Evolutionary conservation across 1,140 invertebrate species (phyloP), one percentile per base, ranked within the genome.

Genomic region (Orchesella cincta): DNA sequence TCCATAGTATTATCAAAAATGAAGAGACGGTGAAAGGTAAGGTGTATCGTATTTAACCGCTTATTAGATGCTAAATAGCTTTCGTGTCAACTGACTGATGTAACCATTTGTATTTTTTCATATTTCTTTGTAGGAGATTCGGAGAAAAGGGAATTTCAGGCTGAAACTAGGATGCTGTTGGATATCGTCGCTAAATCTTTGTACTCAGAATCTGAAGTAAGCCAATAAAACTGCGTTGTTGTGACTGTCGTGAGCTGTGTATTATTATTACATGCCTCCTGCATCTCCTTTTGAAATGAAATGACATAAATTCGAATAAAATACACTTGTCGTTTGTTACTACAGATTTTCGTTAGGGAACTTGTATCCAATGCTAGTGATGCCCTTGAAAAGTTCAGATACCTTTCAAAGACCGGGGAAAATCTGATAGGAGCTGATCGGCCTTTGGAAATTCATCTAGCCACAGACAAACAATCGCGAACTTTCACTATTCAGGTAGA

Each of bases 131-230:
- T 29, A 83, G 82, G 80, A 8, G 34, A 23, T 36, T 64, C 76
- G 0, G 82, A 83, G 64, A 79, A 80, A 76, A 70, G 73, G n/a
- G 92, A 98, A 86, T 98, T 99, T 85, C 94, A 98, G 85, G 97
- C 97, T 0, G 97, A 99, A 88, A 99, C 96, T 0, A 88, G 92
- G 80, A 97, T 97, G 92, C 85, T 99, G 16, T 85, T 99, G 31
- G 95, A 98, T 85, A 99, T 99, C 86, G 97, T 99, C 14, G 97
- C 97, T 1, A 93, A 94, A 83, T 98, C 96, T 1, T 87, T 99
- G 16, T 99, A 99, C 87, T 98, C 96, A 0, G 96, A 98, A 83
- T 97, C 98, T 87, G 97, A 99, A 88, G 94, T 95, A 86, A 85
- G 78, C 34, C 1, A n/a, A 75, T 31, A 20, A 75, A 52, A 5